Base-by-base conservation (phyloP, 2,888 invertebrate genomes). In the Cheilosia vernalis region DNA sequence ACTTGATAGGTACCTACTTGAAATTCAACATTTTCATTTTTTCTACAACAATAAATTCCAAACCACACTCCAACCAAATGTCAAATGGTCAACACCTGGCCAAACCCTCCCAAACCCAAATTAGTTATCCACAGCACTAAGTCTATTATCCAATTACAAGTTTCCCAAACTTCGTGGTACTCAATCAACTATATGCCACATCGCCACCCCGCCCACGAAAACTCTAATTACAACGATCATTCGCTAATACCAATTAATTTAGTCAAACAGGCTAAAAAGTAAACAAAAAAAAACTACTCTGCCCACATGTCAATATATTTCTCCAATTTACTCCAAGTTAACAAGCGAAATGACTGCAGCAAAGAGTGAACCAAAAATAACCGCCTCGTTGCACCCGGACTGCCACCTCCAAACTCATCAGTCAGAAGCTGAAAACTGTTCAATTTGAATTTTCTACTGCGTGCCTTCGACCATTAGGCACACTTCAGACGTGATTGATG, bases 401-500 rank as follows among this genome's bases (percentile, higher is more conserved):
- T 24, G 66, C 21, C 53, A 53, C 61, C 61, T 69, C 61, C 40
- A 44, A 21, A 51, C 42, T 21, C 61, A 67, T 44, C 58, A 67
- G 55, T 47, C 85, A 81, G 85, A 77, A 85, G 85, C 85, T 72
- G 42, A 33, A 81, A 80, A 80, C 63, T 44, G 80, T 69, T 84
- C 56, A 70, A 80, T 74, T 85, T 69, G 44, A 61, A 67, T 61
- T 74, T 76, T 85, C 70, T 27, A 55, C 70, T 49, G 60, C 66
- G 76, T 74, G 70, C 77, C 81, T 81, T 67, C 66, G 70, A 67
- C 76, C 72, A 85, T 85, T 85, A 85, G 85, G 77, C 72, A 72
- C 76, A 81, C 67, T 83, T 85, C 81, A 77, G 69, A 72, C 27
- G 49, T 81, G 85, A 85, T 85, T 85, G 85, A 85, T 85, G 85